A percentile compares a stretch with the other conserved stretches of the same genome.
Evolutionary conservation across 2,113 vertebrate genomes (phyloP).

Genomic region (Paralichthys olivaceus): DNA sequence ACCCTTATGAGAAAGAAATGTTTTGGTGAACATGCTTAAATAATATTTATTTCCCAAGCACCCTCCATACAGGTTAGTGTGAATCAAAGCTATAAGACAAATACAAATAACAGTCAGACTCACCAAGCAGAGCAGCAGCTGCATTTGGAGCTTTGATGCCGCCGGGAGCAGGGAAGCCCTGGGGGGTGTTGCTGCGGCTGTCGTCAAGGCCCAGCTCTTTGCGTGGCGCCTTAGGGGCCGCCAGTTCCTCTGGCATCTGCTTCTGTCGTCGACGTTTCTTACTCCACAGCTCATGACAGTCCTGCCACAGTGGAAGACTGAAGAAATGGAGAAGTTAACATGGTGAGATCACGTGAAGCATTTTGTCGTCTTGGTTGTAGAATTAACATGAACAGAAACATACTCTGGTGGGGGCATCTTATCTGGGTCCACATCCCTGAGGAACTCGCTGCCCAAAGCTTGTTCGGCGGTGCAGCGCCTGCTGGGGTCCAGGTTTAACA

Average conservation of each 20-base stretch:
- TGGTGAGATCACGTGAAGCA: not conserved
- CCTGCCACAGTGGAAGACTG: slow-evolving; percentile 98
- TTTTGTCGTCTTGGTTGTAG: not conserved
- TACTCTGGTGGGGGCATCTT: slow-evolving; percentile 99
- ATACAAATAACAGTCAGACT: slow-evolving; percentile 35
- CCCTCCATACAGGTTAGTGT: no score
- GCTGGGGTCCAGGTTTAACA: slow-evolving; percentile 96
- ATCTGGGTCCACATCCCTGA: slow-evolving; percentile 94
- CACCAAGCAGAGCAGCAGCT: slow-evolving; percentile 79
- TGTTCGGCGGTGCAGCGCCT: slow-evolving; percentile 97
- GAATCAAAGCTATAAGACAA: not conserved
- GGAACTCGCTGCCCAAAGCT: slow-evolving; percentile 94
- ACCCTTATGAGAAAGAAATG: no score
- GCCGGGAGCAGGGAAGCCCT: slow-evolving; percentile 88
- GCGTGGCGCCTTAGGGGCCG: slow-evolving; percentile 90
- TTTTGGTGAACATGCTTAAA: no score
- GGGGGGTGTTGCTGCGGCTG: slow-evolving; percentile 96
- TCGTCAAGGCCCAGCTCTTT: slow-evolving; percentile 96
- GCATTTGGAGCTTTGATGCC: slow-evolving; percentile 87
- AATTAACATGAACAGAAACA: slow-evolving; percentile 49
- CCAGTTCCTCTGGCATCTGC: slow-evolving; percentile 92
- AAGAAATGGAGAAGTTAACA: not conserved
- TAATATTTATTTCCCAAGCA: no score
- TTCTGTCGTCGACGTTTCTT: slow-evolving; percentile 98
- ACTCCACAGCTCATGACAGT: slow-evolving; percentile 99